Percentiles rank a stretch among this genome's conserved stretches.
phyloP scores from a whole-genome alignment of 2,113 vertebrate species.

The Sorex araneus region DNA sequence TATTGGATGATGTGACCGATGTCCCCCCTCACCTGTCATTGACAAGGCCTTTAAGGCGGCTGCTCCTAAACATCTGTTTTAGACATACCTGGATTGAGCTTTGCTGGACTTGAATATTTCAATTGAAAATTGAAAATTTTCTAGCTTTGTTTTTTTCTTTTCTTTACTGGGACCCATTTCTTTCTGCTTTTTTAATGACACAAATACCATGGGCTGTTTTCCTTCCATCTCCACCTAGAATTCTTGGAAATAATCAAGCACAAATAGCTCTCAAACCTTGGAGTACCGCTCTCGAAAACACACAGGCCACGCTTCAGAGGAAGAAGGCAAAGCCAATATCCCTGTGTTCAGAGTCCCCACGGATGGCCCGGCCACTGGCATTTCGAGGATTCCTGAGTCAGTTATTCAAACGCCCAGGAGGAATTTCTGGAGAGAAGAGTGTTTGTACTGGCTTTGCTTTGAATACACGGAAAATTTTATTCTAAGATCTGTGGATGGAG shows the following conservation, averaged over 20 bases:
- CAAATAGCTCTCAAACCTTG: constrained; percentile 64
- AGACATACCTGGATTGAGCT: background rate
- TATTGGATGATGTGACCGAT: rapidly evolving
- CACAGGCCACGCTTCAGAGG: constrained; percentile 37
- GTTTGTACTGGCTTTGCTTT: background rate
- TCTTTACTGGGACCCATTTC: too few species aligned
- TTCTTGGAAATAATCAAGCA: constrained; percentile 76
- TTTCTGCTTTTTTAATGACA: constrained; percentile 19
- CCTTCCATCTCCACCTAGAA: constrained; percentile 32
- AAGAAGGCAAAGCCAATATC: background rate
- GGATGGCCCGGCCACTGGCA: background rate
- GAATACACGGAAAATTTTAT: constrained; percentile 30
- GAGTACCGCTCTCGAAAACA: constrained; percentile 37
- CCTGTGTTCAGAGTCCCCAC: background rate
- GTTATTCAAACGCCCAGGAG: constrained; percentile 52
- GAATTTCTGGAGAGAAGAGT: constrained; percentile 41
- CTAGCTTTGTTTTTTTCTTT: background rate
- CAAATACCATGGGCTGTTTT: constrained; percentile 52
- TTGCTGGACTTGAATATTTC: constrained; percentile 30
- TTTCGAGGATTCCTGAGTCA: background rate
- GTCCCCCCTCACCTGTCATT: background rate
- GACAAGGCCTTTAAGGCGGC: too few species aligned
- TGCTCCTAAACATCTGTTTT: background rate
- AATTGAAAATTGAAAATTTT: background rate
- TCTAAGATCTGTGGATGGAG: background rate